Evolutionary conservation across 2,797 vertebrate genomes (phyloP).

Genomic region (Mus caroli): DNA sequence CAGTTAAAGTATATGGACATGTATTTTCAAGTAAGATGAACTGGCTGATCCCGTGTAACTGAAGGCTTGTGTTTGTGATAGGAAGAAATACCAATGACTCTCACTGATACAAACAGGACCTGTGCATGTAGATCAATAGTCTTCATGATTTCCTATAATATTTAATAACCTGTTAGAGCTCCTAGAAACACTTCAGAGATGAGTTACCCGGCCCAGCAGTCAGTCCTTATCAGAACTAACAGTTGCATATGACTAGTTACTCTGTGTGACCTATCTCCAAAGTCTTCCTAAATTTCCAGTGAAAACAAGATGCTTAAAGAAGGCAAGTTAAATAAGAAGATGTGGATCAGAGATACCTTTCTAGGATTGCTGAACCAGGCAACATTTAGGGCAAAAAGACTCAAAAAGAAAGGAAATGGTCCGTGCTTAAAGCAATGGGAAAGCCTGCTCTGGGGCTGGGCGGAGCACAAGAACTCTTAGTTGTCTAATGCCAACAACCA

Average conservation of each 20-base stretch:
- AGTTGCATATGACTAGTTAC: background rate
- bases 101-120: slow-evolving; percentile 44
- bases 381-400: background rate
- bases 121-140: background rate
- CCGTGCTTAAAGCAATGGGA: slow-evolving; percentile 35
- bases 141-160: background rate
- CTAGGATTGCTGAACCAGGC: background rate
- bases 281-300: slow-evolving; percentile 35
- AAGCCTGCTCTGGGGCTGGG: background rate
- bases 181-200: slow-evolving; percentile 20
- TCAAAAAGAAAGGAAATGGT: background rate
- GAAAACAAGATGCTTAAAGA: slow-evolving; percentile 46
- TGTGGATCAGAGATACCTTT: background rate
- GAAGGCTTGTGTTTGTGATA: slow-evolving; percentile 41
- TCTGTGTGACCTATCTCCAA: slow-evolving; percentile 56
- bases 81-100: slow-evolving; percentile 22
- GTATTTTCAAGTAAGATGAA: slow-evolving; percentile 65
- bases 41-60: background rate
- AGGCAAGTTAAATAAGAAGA: background rate
- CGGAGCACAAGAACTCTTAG: background rate
- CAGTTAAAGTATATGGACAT: background rate
- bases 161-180: background rate
- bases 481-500: background rate
- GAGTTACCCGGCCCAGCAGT: background rate
- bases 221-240: background rate